Conservation (phyloP, 1,140 invertebrate species). For the Pentalonia nigronervosa region DNA sequence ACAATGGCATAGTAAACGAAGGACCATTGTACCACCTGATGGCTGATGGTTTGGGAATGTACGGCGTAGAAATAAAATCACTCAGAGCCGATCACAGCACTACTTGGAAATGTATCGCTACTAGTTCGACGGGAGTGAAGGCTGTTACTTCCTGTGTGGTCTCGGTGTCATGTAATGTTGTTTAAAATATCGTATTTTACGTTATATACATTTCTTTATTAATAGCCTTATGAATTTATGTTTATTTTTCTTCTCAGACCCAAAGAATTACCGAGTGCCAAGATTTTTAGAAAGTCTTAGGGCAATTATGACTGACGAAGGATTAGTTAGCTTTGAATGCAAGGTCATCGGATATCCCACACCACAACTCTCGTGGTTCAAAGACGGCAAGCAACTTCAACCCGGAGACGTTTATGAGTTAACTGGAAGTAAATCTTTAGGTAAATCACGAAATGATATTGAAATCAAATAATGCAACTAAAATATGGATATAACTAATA, state of each 20-base stretch:
- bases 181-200: neutral
- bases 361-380: conserved; percentile 85
- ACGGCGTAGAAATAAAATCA: conserved; percentile 75
- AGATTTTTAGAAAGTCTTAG: conserved; percentile 87
- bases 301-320: conserved; percentile 88
- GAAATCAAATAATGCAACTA: neutral
- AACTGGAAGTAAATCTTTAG: conserved; percentile 84
- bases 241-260: conserved; percentile 70
- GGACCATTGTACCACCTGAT: conserved; percentile 73
- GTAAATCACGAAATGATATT: conserved; percentile 62
- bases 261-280: conserved; percentile 87
- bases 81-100: conserved; percentile 82
- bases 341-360: conserved; percentile 91
- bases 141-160: conserved; percentile 76
- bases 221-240: neutral
- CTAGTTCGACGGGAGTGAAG: conserved; percentile 74
- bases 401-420: conserved; percentile 91
- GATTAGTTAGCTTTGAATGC: conserved; percentile 89
- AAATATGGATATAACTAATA: neutral
- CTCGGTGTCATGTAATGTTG: conserved; percentile 73
- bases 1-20: conserved; percentile 75
- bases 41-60: conserved; percentile 82
- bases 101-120: conserved; percentile 87
- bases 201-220: neutral
- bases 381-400: conserved; percentile 88